Evolutionary conservation across 2,113 vertebrate genomes (phyloP).

Genomic region (Pholis gunnellus): DNA sequence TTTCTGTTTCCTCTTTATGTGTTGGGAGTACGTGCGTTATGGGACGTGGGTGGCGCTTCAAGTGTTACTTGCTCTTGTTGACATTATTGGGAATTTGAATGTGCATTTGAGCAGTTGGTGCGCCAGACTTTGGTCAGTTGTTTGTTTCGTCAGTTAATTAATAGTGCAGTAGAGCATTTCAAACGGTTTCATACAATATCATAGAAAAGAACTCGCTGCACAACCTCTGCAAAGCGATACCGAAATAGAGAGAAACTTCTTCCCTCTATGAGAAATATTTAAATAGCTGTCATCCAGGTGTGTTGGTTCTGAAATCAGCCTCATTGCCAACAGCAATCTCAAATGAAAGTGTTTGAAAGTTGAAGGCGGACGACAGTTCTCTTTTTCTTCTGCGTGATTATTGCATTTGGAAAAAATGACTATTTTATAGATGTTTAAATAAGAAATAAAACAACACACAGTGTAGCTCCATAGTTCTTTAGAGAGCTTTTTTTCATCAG

Average conservation of each 20-base stretch:
- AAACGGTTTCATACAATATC: neutral
- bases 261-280: slow-evolving; percentile 8
- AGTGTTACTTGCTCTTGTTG: neutral
- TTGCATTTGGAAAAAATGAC: neutral
- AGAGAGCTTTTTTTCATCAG: neutral
- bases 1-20: neutral
- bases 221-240: neutral
- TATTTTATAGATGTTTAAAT: slow-evolving; percentile 17
- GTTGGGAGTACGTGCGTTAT: neutral
- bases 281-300: neutral
- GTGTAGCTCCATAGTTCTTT: neutral
- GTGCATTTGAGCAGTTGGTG: neutral
- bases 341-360: neutral
- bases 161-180: neutral
- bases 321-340: neutral
- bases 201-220: neutral
- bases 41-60: neutral
- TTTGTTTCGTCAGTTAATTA: neutral
- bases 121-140: neutral
- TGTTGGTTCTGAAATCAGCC: slow-evolving; percentile 10
- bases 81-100: neutral
- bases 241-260: neutral
- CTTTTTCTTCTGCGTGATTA: neutral
- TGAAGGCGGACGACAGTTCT: neutral
- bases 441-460: neutral